phyloP scores from a whole-genome alignment of 2,113 vertebrate species.

The Dasypus novemcinctus region DNA sequence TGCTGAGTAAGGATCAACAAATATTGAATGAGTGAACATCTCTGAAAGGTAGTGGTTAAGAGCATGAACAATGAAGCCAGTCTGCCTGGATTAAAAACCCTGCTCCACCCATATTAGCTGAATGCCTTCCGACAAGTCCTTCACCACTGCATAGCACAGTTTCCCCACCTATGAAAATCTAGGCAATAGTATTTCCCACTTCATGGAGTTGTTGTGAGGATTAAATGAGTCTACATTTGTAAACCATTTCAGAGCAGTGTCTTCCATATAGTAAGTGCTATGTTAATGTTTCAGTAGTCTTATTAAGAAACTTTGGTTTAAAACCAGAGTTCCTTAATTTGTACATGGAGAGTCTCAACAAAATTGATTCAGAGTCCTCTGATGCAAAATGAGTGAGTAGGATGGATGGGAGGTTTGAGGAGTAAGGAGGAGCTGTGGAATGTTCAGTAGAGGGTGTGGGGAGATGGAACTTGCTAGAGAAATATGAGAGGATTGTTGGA shows the following conservation, averaged over 20 bases:
- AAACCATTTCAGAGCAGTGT: not conserved
- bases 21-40: not conserved
- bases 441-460: not conserved
- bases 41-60: not conserved
- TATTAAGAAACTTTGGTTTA: not conserved
- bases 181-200: not conserved
- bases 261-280: not conserved
- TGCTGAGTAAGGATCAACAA: not conserved
- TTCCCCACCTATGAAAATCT: not conserved
- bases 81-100: not conserved
- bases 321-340: not conserved
- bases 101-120: not conserved
- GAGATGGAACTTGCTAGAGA: not conserved
- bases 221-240: slow-evolving; percentile 11
- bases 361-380: not conserved
- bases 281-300: not conserved
- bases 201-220: not conserved
- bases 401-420: not conserved
- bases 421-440: not conserved
- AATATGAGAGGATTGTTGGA: not conserved
- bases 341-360: not conserved
- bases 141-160: not conserved
- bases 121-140: not conserved
- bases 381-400: not conserved
- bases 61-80: not conserved